Conservation (phyloP, 2,797 vertebrate species). For the Siniperca undulata region DNA sequence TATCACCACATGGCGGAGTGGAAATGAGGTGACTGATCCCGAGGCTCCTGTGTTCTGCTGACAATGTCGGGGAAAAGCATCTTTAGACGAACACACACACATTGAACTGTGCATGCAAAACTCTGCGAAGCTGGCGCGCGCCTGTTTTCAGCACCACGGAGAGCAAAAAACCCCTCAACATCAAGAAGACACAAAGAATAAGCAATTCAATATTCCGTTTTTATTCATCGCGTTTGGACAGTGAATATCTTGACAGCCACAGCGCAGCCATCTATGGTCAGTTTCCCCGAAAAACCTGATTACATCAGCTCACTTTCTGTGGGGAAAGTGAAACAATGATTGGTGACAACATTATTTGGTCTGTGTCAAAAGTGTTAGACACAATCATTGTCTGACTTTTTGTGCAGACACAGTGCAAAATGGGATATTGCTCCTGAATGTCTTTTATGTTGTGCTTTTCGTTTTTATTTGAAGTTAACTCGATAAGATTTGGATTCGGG, state of each 20-base stretch:
- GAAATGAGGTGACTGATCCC: slow-evolving; percentile 44
- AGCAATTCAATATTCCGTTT: neutral
- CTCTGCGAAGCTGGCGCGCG: slow-evolving; percentile 22
- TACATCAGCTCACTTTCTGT: slow-evolving; percentile 6
- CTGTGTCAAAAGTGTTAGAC: slow-evolving; percentile 18
- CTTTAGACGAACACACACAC: slow-evolving; percentile 13
- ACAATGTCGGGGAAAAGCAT: neutral
- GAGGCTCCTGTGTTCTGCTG: slow-evolving; percentile 5
- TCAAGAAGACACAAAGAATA: slow-evolving; percentile 13
- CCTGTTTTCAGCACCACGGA: slow-evolving; percentile 85
- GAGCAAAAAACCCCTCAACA: slow-evolving; percentile 63
- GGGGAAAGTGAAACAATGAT: slow-evolving; percentile 9
- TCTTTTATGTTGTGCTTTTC: neutral
- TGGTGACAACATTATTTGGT: neutral
- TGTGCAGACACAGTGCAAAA: neutral
- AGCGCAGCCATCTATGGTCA: neutral
- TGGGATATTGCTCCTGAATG: accelerated
- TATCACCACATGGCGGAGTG: slow-evolving; percentile 24
- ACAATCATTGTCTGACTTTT: neutral
- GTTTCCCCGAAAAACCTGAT: neutral
- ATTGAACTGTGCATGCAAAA: neutral
- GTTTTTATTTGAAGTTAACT: neutral
- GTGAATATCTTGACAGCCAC: neutral
- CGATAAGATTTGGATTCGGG: neutral
- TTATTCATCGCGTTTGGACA: neutral